phyloP scores from a whole-genome alignment of 2,888 invertebrate genomes.

The Lathronympha strigana region DNA sequence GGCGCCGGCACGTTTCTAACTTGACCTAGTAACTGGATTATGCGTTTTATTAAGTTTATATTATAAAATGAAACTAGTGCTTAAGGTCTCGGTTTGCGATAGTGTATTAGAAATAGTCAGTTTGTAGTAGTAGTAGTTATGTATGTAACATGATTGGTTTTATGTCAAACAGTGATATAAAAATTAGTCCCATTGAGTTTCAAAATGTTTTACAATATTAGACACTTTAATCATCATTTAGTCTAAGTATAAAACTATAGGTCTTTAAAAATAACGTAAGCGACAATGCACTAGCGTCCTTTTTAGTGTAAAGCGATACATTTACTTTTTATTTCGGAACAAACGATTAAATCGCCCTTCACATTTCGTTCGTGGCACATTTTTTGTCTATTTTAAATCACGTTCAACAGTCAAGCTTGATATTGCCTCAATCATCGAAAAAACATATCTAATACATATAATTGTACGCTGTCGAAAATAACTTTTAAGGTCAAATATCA shows the following conservation, averaged over 20 bases:
- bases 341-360: conserved; percentile 27
- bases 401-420: conserved; percentile 20
- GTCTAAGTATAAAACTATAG: too few species aligned
- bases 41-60: conserved; percentile 33
- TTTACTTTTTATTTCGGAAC: neutral
- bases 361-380: neutral
- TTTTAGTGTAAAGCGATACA: neutral
- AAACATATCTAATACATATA: conserved; percentile 39
- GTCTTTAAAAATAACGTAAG: neutral
- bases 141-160: too few species aligned
- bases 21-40: conserved; percentile 69
- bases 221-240: too few species aligned
- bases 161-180: too few species aligned
- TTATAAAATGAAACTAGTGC: too few species aligned
- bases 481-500: conserved; percentile 40
- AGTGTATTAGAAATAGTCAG: too few species aligned
- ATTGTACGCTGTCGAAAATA: conserved; percentile 39
- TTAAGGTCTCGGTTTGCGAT: too few species aligned
- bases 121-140: too few species aligned
- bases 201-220: too few species aligned
- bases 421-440: conserved; percentile 29
- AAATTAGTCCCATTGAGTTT: too few species aligned
- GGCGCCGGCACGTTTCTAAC: conserved; percentile 64
- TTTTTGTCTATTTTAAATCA: conserved; percentile 36
- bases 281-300: neutral